These are phyloP conservation scores for Lepidonotus clava DNA, from an alignment of 2,888 invertebrate genomes.

Conservation along the genomic window DNA sequence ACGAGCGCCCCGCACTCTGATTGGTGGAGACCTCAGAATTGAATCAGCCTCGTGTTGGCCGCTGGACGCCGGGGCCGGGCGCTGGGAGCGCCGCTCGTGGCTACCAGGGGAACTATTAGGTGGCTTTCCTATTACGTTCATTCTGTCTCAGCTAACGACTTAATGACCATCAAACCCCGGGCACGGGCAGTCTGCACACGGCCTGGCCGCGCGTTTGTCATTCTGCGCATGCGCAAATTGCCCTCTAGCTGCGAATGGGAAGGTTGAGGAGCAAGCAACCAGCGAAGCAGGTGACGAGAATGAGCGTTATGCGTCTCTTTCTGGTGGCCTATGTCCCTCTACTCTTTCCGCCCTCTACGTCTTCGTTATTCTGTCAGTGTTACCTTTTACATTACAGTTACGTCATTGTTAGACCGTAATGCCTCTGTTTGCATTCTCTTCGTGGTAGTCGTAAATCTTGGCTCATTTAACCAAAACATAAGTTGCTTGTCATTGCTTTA, in stretches of 20 bases:
- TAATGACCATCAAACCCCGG: constrained; percentile 30
- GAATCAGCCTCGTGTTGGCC: constrained; percentile 25
- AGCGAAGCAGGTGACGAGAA: no score
- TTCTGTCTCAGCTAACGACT: constrained; percentile 44
- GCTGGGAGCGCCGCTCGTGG: background rate
- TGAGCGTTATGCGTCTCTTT: no score
- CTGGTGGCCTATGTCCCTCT: no score
- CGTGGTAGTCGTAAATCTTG: no score
- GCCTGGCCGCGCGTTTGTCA: background rate
- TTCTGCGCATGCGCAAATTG: constrained; percentile 19
- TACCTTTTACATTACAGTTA: no score
- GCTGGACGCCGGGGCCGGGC: background rate
- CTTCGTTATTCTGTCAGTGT: no score
- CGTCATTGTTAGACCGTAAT: no score
- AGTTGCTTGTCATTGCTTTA: no score
- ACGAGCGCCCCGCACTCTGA: background rate
- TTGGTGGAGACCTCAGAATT: constrained; percentile 9
- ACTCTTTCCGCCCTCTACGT: no score
- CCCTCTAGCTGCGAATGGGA: background rate
- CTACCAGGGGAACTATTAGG: constrained; percentile 35
- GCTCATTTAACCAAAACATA: no score
- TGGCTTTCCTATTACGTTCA: constrained; percentile 21
- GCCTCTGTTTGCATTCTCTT: no score
- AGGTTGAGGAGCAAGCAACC: background rate
- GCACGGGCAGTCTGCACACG: background rate